Evolutionary conservation across 2,113 vertebrate genomes (phyloP), one percentile per base, ranked within the genome.

Genomic region (Xiphophorus maculatus): DNA sequence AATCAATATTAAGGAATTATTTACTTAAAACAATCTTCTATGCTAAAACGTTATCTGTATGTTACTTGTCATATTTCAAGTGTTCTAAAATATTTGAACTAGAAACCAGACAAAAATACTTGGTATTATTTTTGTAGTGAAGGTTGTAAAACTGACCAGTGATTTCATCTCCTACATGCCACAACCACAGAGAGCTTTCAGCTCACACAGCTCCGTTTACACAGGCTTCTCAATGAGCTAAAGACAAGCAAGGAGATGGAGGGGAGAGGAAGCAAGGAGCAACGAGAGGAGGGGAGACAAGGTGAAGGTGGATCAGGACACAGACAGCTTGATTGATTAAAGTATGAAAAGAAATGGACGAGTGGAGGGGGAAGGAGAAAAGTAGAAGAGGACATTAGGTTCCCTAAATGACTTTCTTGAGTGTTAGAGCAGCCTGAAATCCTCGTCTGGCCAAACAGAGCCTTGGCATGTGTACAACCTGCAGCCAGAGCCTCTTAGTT

Each of bases 301-400:
- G 79, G 75, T 84, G 87, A 87, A 91, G 89, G 89, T 89, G 88
- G 87, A 86, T 79, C 63, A 73, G 89, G 86, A 89, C 81, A 65
- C 58, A 89, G 90, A 89, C 81, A 27, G 73, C 71, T 60, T 91
- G 90, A 93, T 84, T 92, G 82, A 92, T 92, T 92, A 89, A 87
- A 90, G 86, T 82, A 79, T 76, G 85, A 81, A 79, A 83, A 80
- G 82, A 74, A 79, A 74, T 62, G 81, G 90, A 89, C 63, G 73
- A 82, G 76, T 27, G 51, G 71, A 83, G 80, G 32, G 42, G 35
- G 72, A 64, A 77, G 84, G 25, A 37, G 19, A 28, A 69, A 71
- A 72, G 66, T 63, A 71, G 79, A 80, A 69, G 48, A 77, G 85
- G 86, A 89, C 83, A 72, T 84, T 83, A 58, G 80, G 58, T 77